Evolutionary conservation across 2,113 vertebrate species (phyloP).

Genomic region (Spheniscus mendiculus): DNA sequence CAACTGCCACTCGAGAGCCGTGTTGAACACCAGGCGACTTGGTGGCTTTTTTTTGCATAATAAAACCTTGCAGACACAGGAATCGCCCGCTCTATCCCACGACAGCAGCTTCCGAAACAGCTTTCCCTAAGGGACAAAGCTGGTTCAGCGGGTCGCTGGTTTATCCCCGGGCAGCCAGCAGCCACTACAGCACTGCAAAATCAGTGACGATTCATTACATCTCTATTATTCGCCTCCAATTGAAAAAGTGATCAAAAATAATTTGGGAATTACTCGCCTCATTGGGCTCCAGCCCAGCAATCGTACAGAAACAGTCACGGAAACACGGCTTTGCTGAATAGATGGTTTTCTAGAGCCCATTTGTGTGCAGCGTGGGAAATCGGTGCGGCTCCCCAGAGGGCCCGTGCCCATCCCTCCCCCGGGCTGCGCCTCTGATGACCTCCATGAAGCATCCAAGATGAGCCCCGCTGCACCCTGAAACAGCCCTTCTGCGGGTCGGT

Average conservation of each 20-base stretch:
- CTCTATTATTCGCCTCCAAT: neutral
- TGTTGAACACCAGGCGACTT: neutral
- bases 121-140: neutral
- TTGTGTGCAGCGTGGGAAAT: neutral
- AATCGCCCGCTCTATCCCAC: neutral
- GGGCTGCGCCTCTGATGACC: no score
- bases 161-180: neutral
- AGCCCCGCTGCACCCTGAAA: neutral
- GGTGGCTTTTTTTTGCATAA: neutral
- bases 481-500: neutral
- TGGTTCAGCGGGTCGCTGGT: rapidly evolving
- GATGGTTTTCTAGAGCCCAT: neutral
- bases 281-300: neutral
- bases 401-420: rapidly evolving
- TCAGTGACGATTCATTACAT: rapidly evolving
- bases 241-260: neutral
- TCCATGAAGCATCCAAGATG: rapidly evolving
- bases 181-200: neutral
- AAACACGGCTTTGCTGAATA: neutral
- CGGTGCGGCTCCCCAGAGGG: neutral
- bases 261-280: neutral
- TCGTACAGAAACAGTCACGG: neutral
- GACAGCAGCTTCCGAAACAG: neutral
- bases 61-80: neutral
- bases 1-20: neutral